These are phyloP conservation scores for Ambastaia sidthimunki DNA, from an alignment of 2,797 vertebrate genomes.

Conservation along the genomic window DNA sequence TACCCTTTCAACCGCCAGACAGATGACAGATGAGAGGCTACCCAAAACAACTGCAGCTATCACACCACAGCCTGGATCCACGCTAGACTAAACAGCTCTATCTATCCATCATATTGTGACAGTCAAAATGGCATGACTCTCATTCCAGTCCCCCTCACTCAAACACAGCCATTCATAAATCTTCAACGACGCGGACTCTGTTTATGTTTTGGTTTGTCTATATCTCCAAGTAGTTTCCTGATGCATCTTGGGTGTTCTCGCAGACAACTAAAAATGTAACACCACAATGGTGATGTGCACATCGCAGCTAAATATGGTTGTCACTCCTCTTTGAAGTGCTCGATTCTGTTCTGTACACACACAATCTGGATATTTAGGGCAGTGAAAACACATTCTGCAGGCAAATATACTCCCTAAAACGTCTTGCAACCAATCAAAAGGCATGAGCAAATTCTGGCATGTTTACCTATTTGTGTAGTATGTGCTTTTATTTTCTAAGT, in stretches of 20 bases:
- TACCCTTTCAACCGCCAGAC: constrained; percentile 51
- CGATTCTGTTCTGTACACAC: too few relatives aligned
- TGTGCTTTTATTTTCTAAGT: too few relatives aligned
- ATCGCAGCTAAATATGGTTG: not conserved
- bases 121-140: constrained; percentile 37
- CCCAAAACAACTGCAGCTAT: constrained; percentile 56
- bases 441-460: too few relatives aligned
- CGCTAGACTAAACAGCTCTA: constrained; percentile 55
- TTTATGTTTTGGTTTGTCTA: constrained; percentile 38
- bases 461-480: too few relatives aligned
- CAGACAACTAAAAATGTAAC: constrained; percentile 9
- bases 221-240: constrained; percentile 22
- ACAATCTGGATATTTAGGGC: too few relatives aligned
- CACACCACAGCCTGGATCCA: constrained; percentile 39
- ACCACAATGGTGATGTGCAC: not conserved
- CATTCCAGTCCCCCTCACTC: constrained; percentile 45
- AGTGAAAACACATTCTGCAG: too few relatives aligned
- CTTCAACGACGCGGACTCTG: constrained; percentile 27
- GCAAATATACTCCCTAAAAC: too few relatives aligned
- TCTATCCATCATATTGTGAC: constrained; percentile 55
- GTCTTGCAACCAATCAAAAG: too few relatives aligned
- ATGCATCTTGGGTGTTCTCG: constrained; percentile 37
- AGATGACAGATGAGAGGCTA: constrained; percentile 60
- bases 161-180: constrained; percentile 53
- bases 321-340: not conserved